Conservation (phyloP, 2,797 vertebrate genomes). For the Microctenopoma lineatum region DNA sequence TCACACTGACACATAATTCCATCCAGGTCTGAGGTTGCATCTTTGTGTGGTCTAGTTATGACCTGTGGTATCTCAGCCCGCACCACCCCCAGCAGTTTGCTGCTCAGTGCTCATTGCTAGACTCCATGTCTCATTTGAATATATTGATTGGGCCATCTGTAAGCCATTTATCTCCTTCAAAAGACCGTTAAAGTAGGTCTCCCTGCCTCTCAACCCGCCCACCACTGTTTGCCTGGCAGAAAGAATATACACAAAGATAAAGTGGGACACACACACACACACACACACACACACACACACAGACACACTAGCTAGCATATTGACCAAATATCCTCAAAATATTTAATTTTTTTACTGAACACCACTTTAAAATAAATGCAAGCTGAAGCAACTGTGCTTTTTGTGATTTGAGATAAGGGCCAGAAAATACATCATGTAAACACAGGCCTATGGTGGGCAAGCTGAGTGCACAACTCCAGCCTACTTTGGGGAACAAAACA, state of each 20-base stretch:
- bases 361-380: slow-evolving; percentile 58
- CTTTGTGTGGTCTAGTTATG: slow-evolving; percentile 57
- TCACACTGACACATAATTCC: slow-evolving; percentile 19
- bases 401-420: slow-evolving; percentile 67
- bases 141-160: slow-evolving; percentile 89
- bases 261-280: slow-evolving; percentile 21
- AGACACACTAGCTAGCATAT: slow-evolving; percentile 23
- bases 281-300: too few species aligned
- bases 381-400: slow-evolving; percentile 24
- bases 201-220: slow-evolving; percentile 77
- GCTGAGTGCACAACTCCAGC: slow-evolving; percentile 36
- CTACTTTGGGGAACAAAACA: slow-evolving; percentile 53
- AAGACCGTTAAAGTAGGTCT: slow-evolving; percentile 82
- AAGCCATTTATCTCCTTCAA: slow-evolving; percentile 89
- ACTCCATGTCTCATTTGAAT: slow-evolving; percentile 86
- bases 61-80: slow-evolving; percentile 57
- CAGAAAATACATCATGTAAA: slow-evolving; percentile 57
- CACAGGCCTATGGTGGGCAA: slow-evolving; percentile 42
- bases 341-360: slow-evolving; percentile 41
- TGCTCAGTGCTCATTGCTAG: slow-evolving; percentile 65
- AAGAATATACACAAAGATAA: slow-evolving; percentile 53
- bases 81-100: slow-evolving; percentile 16
- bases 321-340: slow-evolving; percentile 38
- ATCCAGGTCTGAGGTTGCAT: slow-evolving; percentile 33
- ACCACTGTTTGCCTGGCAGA: slow-evolving; percentile 74